phyloP scores from a whole-genome alignment of 1,140 invertebrate species.

The Drosophila rhopaloa region DNA sequence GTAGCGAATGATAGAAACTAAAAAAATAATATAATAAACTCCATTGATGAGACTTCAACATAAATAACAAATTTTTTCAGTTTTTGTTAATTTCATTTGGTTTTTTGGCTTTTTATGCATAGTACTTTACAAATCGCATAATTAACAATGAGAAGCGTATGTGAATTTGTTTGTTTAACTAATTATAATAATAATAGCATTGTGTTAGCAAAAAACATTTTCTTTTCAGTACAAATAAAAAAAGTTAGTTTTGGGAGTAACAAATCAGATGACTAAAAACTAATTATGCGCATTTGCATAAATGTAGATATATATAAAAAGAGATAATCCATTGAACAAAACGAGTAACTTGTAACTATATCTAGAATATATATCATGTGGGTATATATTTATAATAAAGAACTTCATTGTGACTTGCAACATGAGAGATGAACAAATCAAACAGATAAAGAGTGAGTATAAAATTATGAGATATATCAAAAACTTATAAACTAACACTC shows the following conservation, averaged over 20 bases:
- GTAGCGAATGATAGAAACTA: conserved; percentile 10
- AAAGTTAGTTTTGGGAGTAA: conserved; percentile 43
- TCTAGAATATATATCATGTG: conserved; percentile 40
- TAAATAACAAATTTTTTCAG: conserved; percentile 19
- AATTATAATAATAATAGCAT: conserved; percentile 41
- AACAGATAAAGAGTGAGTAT: conserved; percentile 67
- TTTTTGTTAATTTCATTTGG: conserved; percentile 36
- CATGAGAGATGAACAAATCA: conserved; percentile 73
- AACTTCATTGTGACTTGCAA: conserved; percentile 81
- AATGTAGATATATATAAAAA: conserved; percentile 25
- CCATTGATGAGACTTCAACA: conserved; percentile 36
- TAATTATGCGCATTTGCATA: conserved; percentile 54
- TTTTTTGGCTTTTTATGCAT: conserved; percentile 17
- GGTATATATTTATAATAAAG: conserved; percentile 41
- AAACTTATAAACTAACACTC: conserved; percentile 42
- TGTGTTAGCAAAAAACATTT: conserved; percentile 69
- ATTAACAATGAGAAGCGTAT: conserved; percentile 39
- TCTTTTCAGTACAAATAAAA: conserved; percentile 77
- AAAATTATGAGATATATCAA: conserved; percentile 45
- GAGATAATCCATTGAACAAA: conserved; percentile 75
- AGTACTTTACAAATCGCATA: conserved; percentile 41
- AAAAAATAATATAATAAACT: conserved; percentile 45
- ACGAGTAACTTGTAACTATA: conserved; percentile 68
- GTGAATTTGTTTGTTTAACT: conserved; percentile 39
- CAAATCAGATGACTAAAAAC: conserved; percentile 56